These are phyloP conservation scores for Thymelicus lineola DNA, from an alignment of 2,888 invertebrate genomes.

Conservation along the genomic window DNA sequence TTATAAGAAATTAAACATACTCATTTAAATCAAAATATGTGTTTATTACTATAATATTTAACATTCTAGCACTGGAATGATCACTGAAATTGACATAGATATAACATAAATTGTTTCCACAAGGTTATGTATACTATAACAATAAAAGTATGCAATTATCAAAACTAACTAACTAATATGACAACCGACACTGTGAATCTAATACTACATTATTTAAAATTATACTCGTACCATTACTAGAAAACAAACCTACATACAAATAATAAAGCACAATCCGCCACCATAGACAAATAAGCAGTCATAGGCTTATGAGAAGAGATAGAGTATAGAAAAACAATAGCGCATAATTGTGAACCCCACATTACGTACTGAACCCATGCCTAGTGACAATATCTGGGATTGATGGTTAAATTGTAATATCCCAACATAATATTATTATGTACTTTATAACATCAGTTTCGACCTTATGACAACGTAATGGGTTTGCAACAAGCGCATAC, in stretches of 20 bases:
- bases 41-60: slow-evolving; percentile 11
- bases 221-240: not conserved
- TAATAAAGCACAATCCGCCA: slow-evolving; percentile 13
- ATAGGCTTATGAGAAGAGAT: not conserved
- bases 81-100: not conserved
- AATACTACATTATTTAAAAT: not conserved
- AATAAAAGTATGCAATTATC: not conserved
- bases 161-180: too few species aligned
- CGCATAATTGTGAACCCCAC: too few species aligned
- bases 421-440: too few species aligned
- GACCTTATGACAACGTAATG: too few species aligned
- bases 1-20: slow-evolving; percentile 15
- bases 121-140: not conserved
- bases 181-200: too few species aligned
- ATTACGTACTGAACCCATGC: too few species aligned
- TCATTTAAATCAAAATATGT: not conserved
- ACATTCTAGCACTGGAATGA: not conserved
- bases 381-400: too few species aligned
- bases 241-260: slow-evolving; percentile 11
- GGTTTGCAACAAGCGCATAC: too few species aligned
- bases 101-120: not conserved
- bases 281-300: not conserved
- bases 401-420: too few species aligned
- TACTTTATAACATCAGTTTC: too few species aligned
- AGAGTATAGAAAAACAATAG: not conserved